Evolutionary conservation across 2,113 vertebrate genomes (phyloP), one percentile per base, ranked within the genome.

Genomic region (Bolborhynchus lineola): DNA sequence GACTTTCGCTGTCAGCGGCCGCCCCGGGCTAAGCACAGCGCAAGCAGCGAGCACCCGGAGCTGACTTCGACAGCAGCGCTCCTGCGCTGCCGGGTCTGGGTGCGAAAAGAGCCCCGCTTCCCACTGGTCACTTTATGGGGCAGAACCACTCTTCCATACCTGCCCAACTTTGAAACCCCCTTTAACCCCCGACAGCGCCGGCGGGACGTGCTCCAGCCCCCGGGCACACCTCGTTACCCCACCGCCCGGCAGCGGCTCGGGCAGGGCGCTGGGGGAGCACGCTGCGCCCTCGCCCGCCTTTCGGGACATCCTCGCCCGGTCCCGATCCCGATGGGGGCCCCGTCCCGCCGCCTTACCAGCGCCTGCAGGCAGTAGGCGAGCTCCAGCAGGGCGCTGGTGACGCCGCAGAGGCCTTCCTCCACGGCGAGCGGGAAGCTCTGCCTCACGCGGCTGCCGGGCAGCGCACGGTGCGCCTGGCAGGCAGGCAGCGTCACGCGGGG

Each of bases 341-440:
- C 9, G 24, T 9, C 65, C 55, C 65, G 70, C 59, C 46, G 53
- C 82, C 96, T 97, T 98, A 98, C 98, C 98, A 98, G 96, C 83
- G 97, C 97, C 85, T 98, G 94, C 39, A 98, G 97, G 57, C 94
- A 82, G 94, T 98, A 98, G 75, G 96, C 85, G n/a, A 97, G 90
- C 96, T 98, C 97, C 96, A 98, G 94, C 77, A 98, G 82, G 33
- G 97, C 94, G 68, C 96, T 87, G 44, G 97, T 97, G 84, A 98
- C 85, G 4, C 97, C 98, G 95, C 98, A 98, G 68, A 98, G 93
- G 75, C 96, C 97, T 86, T 98, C 98, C 91, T 98, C 98, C 95
- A 98, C 97, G 35, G 82, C 94, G 49, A 88, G 37, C 57, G 97
- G 97, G 85, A 98, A 97, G 82, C 94, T 97, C 65, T 97, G 98